Evolutionary conservation across 2,113 vertebrate genomes (phyloP).

Genomic region (Nyctereutes procyonoides): DNA sequence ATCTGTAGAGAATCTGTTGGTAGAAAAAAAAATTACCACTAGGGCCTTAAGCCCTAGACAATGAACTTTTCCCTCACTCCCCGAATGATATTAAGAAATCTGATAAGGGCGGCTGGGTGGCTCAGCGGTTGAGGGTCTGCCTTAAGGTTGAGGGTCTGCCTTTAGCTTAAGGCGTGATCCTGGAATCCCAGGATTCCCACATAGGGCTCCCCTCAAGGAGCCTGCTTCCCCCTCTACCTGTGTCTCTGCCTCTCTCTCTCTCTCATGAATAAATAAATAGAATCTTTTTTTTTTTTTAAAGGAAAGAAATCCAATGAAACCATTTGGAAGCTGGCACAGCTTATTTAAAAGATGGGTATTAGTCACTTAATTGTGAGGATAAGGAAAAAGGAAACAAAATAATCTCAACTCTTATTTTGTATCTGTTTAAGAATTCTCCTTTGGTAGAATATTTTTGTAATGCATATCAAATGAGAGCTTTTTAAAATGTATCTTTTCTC

Average conservation of each 20-base stretch:
- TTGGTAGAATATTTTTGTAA: background rate
- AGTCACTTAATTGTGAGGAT: background rate
- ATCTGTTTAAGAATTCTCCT: background rate
- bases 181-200: too few relatives aligned
- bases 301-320: background rate
- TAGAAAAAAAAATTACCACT: slow-evolving; percentile 26
- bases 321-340: background rate
- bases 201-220: too few relatives aligned
- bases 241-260: too few relatives aligned
- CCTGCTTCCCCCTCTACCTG: too few relatives aligned
- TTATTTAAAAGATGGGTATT: background rate
- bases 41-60: background rate
- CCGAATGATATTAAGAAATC: background rate
- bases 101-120: background rate
- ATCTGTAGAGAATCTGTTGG: background rate
- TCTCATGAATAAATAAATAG: too few relatives aligned
- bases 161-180: too few relatives aligned
- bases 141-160: too few relatives aligned
- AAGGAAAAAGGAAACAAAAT: background rate
- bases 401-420: background rate
- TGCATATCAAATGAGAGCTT: background rate
- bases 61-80: background rate
- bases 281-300: too few relatives aligned
- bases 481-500: background rate
- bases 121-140: too few relatives aligned